A percentile compares a stretch with the other conserved stretches of the same genome.
Conservation (phyloP, 2,888 invertebrate species). For the Cataglyphis altisquamis region DNA sequence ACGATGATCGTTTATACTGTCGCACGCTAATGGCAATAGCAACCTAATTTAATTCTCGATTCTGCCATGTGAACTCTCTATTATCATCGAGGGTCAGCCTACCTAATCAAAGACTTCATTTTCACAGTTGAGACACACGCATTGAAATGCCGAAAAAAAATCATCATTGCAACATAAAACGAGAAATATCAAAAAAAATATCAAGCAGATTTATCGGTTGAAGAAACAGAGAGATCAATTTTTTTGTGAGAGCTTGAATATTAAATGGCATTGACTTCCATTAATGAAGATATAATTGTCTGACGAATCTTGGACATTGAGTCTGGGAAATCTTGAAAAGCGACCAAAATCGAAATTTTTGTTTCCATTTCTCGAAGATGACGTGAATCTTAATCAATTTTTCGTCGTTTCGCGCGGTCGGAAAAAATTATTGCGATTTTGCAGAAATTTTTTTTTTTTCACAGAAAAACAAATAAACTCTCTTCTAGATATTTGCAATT, state of each 20-base stretch:
- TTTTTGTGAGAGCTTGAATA: not conserved
- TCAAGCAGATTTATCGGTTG: not conserved
- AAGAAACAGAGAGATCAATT: not conserved
- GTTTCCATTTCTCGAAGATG: not conserved
- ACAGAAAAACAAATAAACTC: not conserved
- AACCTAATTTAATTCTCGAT: constrained; percentile 22
- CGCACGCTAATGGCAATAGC: constrained; percentile 11
- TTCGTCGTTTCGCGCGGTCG: not conserved
- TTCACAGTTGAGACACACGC: not conserved
- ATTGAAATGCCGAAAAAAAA: constrained; percentile 14
- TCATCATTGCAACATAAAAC: not conserved
- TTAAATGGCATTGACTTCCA: not conserved
- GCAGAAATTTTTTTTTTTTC: not conserved
- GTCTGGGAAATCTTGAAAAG: not conserved
- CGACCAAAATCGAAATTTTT: not conserved
- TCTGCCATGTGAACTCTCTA: not conserved
- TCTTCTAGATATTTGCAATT: not conserved
- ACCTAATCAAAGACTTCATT: constrained; percentile 22
- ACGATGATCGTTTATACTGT: constrained; percentile 56
- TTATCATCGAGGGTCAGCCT: not conserved
- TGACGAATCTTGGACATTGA: no score
- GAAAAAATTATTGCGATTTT: not conserved
- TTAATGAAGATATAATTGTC: not conserved
- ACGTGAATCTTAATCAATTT: not conserved
- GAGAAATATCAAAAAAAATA: not conserved